A percentile compares a stretch with the other conserved stretches of the same genome.
Conservation (phyloP, 2,113 vertebrate species). For the Apodemus sylvaticus region DNA sequence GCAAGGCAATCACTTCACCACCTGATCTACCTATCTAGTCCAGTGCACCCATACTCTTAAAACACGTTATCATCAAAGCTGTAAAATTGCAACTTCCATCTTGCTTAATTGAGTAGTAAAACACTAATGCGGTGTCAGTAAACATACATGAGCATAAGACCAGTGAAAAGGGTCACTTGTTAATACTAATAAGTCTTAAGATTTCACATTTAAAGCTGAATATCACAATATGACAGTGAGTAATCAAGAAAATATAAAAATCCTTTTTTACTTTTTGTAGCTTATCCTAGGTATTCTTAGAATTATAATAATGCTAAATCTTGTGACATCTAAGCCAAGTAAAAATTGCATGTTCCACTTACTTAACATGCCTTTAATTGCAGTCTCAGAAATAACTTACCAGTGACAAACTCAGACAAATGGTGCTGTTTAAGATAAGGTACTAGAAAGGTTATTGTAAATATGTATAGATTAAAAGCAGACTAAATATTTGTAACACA, state of each 20-base stretch:
- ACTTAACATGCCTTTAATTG: constrained; percentile 31
- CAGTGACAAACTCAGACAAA: constrained; percentile 49
- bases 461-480: constrained; percentile 34
- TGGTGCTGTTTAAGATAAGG: constrained; percentile 31
- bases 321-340: constrained; percentile 18
- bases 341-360: background rate
- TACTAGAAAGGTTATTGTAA: constrained; percentile 24
- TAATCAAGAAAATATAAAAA: background rate
- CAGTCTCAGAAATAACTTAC: constrained; percentile 52
- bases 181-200: background rate
- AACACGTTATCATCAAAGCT: background rate
- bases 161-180: background rate
- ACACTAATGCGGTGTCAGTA: background rate
- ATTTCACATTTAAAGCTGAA: constrained; percentile 37
- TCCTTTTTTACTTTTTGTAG: constrained; percentile 5
- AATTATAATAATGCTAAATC: constrained; percentile 56
- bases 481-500: constrained; percentile 17
- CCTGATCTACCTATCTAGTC: background rate
- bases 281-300: constrained; percentile 49
- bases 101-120: constrained; percentile 26
- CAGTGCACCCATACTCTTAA: background rate
- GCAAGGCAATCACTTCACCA: background rate
- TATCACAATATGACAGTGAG: constrained; percentile 15
- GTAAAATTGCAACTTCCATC: constrained; percentile 31
- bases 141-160: background rate